phyloP scores from a whole-genome alignment of 2,113 vertebrate species.

The Gambusia affinis region DNA sequence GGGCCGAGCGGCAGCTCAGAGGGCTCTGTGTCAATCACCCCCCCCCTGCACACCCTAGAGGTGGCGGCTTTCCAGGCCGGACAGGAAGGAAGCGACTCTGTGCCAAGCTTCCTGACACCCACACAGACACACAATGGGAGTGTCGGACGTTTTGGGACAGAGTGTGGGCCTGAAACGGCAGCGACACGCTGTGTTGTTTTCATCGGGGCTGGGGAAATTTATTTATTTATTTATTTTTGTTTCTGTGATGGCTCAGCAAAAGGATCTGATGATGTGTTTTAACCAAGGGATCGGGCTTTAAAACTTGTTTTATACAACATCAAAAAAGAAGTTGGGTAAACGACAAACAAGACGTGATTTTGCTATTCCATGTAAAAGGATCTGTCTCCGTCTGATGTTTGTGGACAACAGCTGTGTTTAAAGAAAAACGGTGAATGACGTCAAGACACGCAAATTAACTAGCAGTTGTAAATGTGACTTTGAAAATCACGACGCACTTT shows the following conservation, averaged over 20 bases:
- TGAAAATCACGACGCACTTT: too few relatives aligned
- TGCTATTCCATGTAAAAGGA: neutral
- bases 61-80: constrained; percentile 50
- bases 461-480: neutral
- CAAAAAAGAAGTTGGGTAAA: neutral
- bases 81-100: constrained; percentile 74
- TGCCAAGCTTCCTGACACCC: constrained; percentile 77
- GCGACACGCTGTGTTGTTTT: constrained; percentile 47
- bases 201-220: constrained; percentile 52
- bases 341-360: neutral
- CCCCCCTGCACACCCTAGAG: neutral
- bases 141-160: constrained; percentile 37
- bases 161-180: constrained; percentile 23
- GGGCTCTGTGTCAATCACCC: constrained; percentile 62
- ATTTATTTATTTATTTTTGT: constrained; percentile 19
- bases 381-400: neutral
- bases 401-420: neutral
- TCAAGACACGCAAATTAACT: neutral
- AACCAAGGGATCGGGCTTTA: neutral
- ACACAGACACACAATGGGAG: constrained; percentile 69
- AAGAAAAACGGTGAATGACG: neutral
- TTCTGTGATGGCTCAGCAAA: constrained; percentile 45
- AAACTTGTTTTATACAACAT: neutral
- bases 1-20: constrained; percentile 30
- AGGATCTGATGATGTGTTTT: neutral